Base-by-base conservation (phyloP, 2,113 vertebrate genomes). In the Alexandromys fortis region DNA sequence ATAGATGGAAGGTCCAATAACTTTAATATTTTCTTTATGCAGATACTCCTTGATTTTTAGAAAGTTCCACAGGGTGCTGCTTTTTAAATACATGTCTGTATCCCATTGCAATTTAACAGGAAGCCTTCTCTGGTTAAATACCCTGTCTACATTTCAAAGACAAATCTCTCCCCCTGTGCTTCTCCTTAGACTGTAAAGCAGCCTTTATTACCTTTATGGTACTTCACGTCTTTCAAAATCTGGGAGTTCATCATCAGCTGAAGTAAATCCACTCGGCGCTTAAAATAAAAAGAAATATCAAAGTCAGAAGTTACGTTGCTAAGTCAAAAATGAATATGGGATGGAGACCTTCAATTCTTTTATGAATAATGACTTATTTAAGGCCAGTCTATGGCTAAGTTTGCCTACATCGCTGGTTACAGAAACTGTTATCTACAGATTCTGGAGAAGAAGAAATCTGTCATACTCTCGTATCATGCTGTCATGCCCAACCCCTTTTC, bases 261-360 rank as follows among this genome's bases (percentile, higher is more conserved):
- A 77, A 77, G 45, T 30, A 99, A 98, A 97, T 99, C 99, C 11
- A 99, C 98, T 95, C 98, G 97, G 11, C 42, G 58, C 81, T 83
- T 22, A 61, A 28, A 83, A n/a, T 5, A 61, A 35, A 61, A 21
- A 61, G 35, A 61, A 63, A 63, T 58, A 13, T 83, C 55, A 83
- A 83, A 83, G 22, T 10, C 5, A 81, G 30, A 55, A 55, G 9
- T 52, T 58, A 5, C 3, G 2, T 11, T 61, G 52, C 9, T 35
- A 61, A 35, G 49, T 38, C 7, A 33, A 35, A 82, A n/a, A n/a
- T 26, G 11, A 52, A 13, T n/a, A n/a, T 58, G 35, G 5, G 30
- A 4, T 38, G 19, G 0, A 30, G 30, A 7, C 63, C 0, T 82
- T 63, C 49, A 17, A 28, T 58, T 73, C 13, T 30, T 28, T 78